These are phyloP conservation scores for Tachina grossa DNA, from an alignment of 2,888 invertebrate species.

Conservation along the genomic window DNA sequence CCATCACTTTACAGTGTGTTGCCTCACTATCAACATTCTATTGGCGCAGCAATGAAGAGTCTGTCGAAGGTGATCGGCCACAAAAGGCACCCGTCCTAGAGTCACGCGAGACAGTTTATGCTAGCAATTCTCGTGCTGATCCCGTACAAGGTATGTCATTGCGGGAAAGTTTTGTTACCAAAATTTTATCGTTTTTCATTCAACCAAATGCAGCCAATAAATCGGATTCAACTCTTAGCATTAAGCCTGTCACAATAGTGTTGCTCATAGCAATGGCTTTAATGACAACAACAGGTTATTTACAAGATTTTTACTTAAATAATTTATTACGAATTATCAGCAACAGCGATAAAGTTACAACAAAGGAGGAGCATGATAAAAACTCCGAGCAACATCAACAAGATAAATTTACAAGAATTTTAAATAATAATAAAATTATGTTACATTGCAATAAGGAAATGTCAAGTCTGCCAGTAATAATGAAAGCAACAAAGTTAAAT, in stretches of 20 bases:
- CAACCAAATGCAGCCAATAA: constrained; percentile 82
- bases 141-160: constrained; percentile 87
- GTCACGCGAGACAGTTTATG: constrained; percentile 86
- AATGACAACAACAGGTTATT: constrained; percentile 74
- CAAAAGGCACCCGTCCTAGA: constrained; percentile 88
- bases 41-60: constrained; percentile 89
- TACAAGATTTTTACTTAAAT: constrained; percentile 69
- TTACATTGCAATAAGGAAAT: constrained; percentile 56
- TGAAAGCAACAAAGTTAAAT: constrained; percentile 65
- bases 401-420: constrained; percentile 19
- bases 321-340: constrained; percentile 9
- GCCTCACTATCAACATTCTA: constrained; percentile 89
- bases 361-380: constrained; percentile 17
- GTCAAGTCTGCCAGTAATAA: constrained; percentile 50
- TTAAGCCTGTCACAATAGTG: constrained; percentile 76
- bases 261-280: constrained; percentile 76
- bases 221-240: constrained; percentile 78
- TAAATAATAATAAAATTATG: constrained; percentile 15
- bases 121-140: constrained; percentile 86
- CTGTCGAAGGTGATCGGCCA: constrained; percentile 87
- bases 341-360: not conserved
- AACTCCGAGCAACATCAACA: constrained; percentile 7
- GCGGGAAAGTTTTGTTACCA: constrained; percentile 83
- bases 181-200: constrained; percentile 83
- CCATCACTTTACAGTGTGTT: constrained; percentile 84